phyloP scores from a whole-genome alignment of 2,888 invertebrate genomes.

The Oeneis ivallda region DNA sequence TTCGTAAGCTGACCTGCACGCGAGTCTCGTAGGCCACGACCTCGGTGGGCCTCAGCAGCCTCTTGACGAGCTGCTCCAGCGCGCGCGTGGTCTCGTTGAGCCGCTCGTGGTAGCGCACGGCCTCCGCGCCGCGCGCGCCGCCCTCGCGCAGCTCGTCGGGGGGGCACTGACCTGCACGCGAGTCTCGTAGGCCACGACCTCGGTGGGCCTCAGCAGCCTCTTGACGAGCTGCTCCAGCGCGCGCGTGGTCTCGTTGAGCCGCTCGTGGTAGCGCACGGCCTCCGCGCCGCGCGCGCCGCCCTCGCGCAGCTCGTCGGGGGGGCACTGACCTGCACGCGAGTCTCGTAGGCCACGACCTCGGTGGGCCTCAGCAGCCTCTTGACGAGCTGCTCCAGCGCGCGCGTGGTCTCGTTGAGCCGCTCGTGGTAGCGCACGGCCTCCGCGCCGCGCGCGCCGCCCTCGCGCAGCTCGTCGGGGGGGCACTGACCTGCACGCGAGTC shows the following conservation, averaged over 20 bases:
- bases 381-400: conserved; percentile 87
- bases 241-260: conserved; percentile 86
- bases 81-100: conserved; percentile 88
- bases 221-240: conserved; percentile 88
- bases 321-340: conserved; percentile 87
- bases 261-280: conserved; percentile 57
- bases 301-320: too few relatives aligned
- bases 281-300: too few relatives aligned
- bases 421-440: conserved; percentile 65
- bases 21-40: conserved; percentile 89
- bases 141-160: too few relatives aligned
- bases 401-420: conserved; percentile 86
- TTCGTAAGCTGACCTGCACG: conserved; percentile 81
- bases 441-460: conserved; percentile 59
- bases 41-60: conserved; percentile 87
- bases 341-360: conserved; percentile 89
- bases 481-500: conserved; percentile 87
- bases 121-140: too few relatives aligned
- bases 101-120: conserved; percentile 59
- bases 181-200: conserved; percentile 89
- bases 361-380: conserved; percentile 86
- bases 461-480: too few relatives aligned
- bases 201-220: conserved; percentile 86
- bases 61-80: conserved; percentile 86
- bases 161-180: conserved; percentile 86